Evolutionary conservation across 2,113 vertebrate genomes (phyloP).

Genomic region (Oenanthe oenanthe): DNA sequence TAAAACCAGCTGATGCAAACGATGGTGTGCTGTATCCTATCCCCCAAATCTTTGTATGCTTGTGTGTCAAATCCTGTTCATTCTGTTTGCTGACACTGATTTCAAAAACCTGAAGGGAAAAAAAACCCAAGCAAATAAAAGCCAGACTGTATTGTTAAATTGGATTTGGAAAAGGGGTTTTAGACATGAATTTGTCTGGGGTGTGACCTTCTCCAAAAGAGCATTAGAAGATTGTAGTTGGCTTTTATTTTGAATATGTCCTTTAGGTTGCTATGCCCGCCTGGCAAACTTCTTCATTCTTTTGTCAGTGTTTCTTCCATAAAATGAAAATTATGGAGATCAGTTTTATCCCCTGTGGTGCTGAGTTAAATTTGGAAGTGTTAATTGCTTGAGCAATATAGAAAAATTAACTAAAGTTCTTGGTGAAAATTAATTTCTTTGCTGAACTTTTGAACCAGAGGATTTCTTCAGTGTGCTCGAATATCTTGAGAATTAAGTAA

Average conservation of each 20-base stretch:
- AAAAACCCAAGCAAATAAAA: background rate
- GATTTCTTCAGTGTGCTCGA: background rate
- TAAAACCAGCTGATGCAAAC: background rate
- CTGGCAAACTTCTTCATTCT: background rate
- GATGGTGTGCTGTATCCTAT: background rate
- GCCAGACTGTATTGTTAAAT: accelerated
- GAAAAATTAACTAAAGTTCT: background rate
- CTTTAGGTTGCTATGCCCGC: background rate
- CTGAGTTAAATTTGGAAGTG: background rate
- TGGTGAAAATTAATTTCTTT: background rate
- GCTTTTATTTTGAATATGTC: background rate
- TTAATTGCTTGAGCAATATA: background rate
- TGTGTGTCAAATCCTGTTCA: background rate
- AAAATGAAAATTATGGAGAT: background rate
- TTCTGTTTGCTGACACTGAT: background rate
- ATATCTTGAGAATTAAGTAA: background rate
- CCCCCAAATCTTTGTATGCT: background rate
- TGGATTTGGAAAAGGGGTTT: background rate
- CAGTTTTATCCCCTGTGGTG: background rate
- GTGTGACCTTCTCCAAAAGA: background rate
- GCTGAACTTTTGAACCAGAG: background rate
- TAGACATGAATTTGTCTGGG: background rate
- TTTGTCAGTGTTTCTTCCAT: background rate
- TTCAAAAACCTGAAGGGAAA: background rate
- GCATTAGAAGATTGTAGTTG: background rate